Evolutionary conservation across 1,140 invertebrate genomes (phyloP), one percentile per base, ranked within the genome.

Genomic region (Drosophila pseudoobscura): DNA sequence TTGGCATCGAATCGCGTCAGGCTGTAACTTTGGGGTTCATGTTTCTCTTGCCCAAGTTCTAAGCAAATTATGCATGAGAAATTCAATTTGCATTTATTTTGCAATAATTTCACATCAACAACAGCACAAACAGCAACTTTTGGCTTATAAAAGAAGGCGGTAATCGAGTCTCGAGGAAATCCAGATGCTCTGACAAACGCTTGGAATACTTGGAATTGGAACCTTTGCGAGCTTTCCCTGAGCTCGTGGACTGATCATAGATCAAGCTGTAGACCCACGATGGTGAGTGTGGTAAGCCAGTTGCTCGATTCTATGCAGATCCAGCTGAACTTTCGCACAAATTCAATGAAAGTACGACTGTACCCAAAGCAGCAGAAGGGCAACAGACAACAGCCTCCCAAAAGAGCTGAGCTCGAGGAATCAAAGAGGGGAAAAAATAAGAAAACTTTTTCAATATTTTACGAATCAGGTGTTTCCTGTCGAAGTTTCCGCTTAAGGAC

Each of bases 71-170:
- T 88, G 83, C 83, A 89, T 88, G 83, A 83, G 78, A 79, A 88
- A 88, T 88, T 88, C 83, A 88, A 88, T 88, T 88, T 88, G 83
- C 83, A 88, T 88, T 88, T 88, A 89, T 88, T 88, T 89, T 77
- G 84, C 83, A 88, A 88, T 88, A 88, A 88, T 88, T 88, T 88
- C 72, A 88, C 88, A 88, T 83, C 78, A 80, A 72, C 64, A 87
- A 62, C 63, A 61, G 52, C 20, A 44, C 20, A 53, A 78, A 45
- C 55, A 78, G 62, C 51, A 79, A 60, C 15, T 47, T 59, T 58
- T 35, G 62, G 51, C 59, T 80, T 76, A 71, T 45, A 64, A 70
- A 85, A 11, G 11, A 39, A 13, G 35, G 11, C 3, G 11, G 56
- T 68, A 71, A 58, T 63, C 5, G 22, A 39, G 35, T 13, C 11